Percentiles rank a stretch among this genome's conserved stretches.
These are phyloP conservation scores for Yponomeuta plumbellus DNA, from an alignment of 2,888 invertebrate species.

Conservation along the genomic window DNA sequence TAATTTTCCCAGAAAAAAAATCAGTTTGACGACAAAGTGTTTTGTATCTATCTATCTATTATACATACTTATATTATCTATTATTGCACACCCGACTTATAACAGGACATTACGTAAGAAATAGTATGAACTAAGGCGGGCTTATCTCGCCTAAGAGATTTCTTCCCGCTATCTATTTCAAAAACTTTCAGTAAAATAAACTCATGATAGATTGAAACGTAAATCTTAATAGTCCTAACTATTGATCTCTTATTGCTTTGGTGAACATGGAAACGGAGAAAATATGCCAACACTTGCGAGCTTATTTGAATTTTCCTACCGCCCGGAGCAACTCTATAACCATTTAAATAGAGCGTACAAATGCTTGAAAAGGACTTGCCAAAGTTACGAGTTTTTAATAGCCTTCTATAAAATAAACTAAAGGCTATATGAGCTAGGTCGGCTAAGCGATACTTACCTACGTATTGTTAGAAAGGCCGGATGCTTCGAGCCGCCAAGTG, in stretches of 20 bases:
- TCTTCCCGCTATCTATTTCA: too few species aligned
- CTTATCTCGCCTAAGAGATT: too few species aligned
- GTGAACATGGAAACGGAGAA: background rate
- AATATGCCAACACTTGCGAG: background rate
- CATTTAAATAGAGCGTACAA: background rate
- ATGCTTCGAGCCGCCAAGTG: background rate
- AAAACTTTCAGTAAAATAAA: background rate
- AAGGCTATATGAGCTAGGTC: background rate
- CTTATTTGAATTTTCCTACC: background rate
- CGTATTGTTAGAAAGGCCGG: background rate
- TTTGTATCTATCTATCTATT: too few species aligned
- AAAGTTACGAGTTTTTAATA: background rate
- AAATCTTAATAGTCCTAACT: background rate
- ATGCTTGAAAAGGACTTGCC: background rate
- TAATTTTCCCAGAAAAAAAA: too few species aligned
- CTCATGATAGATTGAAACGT: background rate
- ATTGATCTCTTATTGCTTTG: background rate
- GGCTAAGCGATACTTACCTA: background rate
- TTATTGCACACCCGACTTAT: too few species aligned
- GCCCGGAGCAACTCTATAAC: background rate
- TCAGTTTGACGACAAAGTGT: too few species aligned
- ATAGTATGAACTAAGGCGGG: too few species aligned
- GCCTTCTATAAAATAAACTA: background rate
- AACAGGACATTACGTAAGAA: too few species aligned
- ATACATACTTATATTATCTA: too few species aligned